Conservation (phyloP, 2,113 vertebrate genomes). For the Empidonax alnorum region DNA sequence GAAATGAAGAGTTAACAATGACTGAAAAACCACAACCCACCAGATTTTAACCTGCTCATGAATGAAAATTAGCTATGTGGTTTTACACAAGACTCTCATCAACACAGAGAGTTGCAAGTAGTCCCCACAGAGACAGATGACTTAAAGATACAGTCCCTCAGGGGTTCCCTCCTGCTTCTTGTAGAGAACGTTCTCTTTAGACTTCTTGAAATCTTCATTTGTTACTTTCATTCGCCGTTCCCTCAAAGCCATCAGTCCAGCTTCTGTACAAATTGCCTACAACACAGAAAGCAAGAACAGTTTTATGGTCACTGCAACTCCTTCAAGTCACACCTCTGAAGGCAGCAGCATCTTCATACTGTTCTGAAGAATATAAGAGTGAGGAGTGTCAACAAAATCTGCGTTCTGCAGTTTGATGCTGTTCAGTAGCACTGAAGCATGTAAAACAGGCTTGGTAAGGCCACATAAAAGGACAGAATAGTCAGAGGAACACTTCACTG, state of each 20-base stretch:
- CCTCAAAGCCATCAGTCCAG: conserved; percentile 93
- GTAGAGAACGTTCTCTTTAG: conserved; percentile 97
- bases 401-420: neutral
- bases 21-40: neutral
- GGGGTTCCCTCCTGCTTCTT: conserved; percentile 99
- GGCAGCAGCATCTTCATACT: neutral
- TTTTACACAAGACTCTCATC: neutral
- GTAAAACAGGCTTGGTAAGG: neutral
- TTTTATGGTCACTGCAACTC: neutral
- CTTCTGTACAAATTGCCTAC: conserved; percentile 98
- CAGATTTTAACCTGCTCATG: neutral
- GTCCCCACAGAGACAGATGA: neutral
- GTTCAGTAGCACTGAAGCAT: neutral
- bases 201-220: conserved; percentile 99
- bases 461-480: neutral
- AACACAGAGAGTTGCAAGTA: neutral
- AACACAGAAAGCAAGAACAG: neutral
- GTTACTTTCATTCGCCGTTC: conserved; percentile 98
- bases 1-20: conserved; percentile 11
- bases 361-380: fast-evolving
- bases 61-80: neutral
- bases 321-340: neutral
- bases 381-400: neutral
- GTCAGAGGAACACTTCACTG: neutral
- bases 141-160: conserved; percentile 88